These are phyloP conservation scores for Melitaea cinxia DNA, from an alignment of 1,140 invertebrate species.

Conservation along the genomic window DNA sequence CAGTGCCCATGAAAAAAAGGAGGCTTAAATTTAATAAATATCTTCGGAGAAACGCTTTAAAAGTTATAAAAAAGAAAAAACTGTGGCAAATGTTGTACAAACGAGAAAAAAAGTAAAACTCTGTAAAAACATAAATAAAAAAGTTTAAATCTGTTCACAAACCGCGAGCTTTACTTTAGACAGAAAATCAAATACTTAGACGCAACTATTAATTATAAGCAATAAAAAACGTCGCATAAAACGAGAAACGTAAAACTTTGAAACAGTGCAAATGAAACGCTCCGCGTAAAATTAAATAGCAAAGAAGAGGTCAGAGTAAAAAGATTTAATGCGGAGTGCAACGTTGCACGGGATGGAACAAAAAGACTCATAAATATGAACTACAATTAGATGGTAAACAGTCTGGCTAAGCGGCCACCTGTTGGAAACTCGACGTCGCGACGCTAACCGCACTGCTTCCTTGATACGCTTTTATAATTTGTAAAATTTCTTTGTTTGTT, in stretches of 20 bases:
- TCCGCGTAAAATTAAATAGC: constrained; percentile 21
- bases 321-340: constrained; percentile 30
- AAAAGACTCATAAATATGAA: constrained; percentile 33
- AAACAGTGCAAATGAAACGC: constrained; percentile 29
- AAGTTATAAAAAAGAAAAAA: not conserved
- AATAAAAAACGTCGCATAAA: constrained; percentile 11
- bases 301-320: constrained; percentile 25
- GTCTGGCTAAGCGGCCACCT: constrained; percentile 24
- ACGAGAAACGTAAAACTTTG: constrained; percentile 20
- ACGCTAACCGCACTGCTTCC: constrained; percentile 4
- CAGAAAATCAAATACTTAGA: not conserved
- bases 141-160: not conserved
- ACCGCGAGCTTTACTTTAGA: not conserved
- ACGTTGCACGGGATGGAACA: constrained; percentile 12
- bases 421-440: constrained; percentile 19
- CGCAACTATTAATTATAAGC: constrained; percentile 28
- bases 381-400: constrained; percentile 31
- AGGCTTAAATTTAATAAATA: no score
- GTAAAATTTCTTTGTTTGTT: constrained; percentile 1
- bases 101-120: not conserved
- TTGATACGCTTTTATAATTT: constrained; percentile 7
- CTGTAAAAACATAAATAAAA: not conserved
- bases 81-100: not conserved
- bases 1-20: no score
- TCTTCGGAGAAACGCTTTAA: no score